Conservation (phyloP, 2,113 vertebrate genomes). For the Sinocyclocheilus maitianheensis region DNA sequence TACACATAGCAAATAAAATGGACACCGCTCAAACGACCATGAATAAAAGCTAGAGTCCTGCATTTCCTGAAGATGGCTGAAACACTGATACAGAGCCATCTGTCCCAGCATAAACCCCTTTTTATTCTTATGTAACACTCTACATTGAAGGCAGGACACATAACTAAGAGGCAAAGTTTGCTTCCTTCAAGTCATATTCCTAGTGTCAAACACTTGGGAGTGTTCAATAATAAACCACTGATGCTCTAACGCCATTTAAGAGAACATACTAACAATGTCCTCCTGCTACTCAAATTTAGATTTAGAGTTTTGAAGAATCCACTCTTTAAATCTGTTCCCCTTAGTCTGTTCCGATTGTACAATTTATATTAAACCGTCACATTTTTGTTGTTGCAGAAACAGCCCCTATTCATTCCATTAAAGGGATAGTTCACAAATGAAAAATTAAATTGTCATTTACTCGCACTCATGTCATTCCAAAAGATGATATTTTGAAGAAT, state of each 20-base stretch:
- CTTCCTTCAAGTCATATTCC: neutral
- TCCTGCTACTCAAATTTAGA: neutral
- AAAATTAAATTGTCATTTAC: no score
- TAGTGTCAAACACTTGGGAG: neutral
- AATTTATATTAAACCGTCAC: neutral
- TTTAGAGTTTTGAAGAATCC: neutral
- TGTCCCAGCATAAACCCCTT: neutral
- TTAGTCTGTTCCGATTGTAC: neutral
- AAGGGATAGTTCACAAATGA: no score
- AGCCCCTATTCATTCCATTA: no score
- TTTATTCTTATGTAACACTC: neutral
- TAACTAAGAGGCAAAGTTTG: neutral
- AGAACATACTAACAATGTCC: neutral
- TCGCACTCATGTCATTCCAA: no score
- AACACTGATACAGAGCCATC: neutral
- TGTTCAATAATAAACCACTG: neutral
- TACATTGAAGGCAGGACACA: slow-evolving; percentile 7
- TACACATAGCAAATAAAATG: neutral
- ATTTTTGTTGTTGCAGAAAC: neutral
- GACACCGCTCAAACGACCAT: neutral
- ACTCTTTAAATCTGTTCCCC: neutral
- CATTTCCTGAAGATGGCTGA: neutral
- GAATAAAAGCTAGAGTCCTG: neutral
- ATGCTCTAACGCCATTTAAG: neutral
- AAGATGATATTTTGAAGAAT: no score